phyloP scores from a whole-genome alignment of 2,797 vertebrate genomes.

The Sebastiscus albofasciatus region DNA sequence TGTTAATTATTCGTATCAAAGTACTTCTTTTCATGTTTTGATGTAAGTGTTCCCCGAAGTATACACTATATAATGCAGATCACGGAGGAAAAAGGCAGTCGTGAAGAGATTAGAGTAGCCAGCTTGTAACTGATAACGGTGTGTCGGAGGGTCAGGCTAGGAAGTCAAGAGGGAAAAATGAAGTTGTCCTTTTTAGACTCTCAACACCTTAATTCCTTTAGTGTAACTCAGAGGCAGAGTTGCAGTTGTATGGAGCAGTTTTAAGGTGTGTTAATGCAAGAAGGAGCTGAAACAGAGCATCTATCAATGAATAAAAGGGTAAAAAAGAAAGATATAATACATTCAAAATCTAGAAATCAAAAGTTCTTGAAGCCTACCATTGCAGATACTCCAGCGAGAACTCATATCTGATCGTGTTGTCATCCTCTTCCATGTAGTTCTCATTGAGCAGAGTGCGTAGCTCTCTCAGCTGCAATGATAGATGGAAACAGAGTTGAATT shows the following conservation, averaged over 20 bases:
- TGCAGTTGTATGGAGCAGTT: background rate
- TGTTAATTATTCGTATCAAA: slow-evolving; percentile 49
- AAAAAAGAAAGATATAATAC: background rate
- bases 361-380: slow-evolving; percentile 84
- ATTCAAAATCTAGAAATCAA: background rate
- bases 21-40: slow-evolving; percentile 38
- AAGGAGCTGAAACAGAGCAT: background rate
- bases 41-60: slow-evolving; percentile 38
- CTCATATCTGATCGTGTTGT: slow-evolving; percentile 86
- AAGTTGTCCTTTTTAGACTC: slow-evolving; percentile 1
- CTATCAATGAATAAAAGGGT: background rate
- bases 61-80: slow-evolving; percentile 24
- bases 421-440: slow-evolving; percentile 75
- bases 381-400: slow-evolving; percentile 91
- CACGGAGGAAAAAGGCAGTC: background rate
- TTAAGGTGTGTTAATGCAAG: background rate
- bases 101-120: slow-evolving; percentile 6
- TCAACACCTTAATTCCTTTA: background rate
- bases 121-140: background rate
- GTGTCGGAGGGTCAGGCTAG: background rate
- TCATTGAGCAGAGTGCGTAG: slow-evolving; percentile 69
- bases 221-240: background rate
- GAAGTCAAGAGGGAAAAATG: background rate
- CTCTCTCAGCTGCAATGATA: slow-evolving; percentile 64
- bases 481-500: background rate